These are phyloP conservation scores for Sycophaga agraensis DNA, from an alignment of 1,140 invertebrate genomes.

Conservation along the genomic window DNA sequence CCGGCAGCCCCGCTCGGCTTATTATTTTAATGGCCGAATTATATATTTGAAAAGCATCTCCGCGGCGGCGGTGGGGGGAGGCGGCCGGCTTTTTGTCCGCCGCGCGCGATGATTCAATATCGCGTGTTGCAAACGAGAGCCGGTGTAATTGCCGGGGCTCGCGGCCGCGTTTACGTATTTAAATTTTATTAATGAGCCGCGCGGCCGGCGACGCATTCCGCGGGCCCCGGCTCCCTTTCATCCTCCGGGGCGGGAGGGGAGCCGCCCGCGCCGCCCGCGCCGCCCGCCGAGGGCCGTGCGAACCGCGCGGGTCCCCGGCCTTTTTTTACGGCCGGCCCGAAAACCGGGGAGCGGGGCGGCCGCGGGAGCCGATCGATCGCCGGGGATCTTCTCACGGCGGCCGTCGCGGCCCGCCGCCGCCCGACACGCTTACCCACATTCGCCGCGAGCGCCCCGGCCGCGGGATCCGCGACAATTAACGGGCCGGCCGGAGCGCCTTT, in stretches of 20 bases:
- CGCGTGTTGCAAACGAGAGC: background rate
- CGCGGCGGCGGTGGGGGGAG: too few species aligned
- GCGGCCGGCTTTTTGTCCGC: background rate
- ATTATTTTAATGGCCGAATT: slow-evolving; percentile 26
- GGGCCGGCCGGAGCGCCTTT: background rate
- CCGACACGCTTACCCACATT: slow-evolving; percentile 30
- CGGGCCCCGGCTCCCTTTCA: too few species aligned
- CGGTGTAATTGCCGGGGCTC: too few species aligned
- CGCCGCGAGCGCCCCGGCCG: too few species aligned
- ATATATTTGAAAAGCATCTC: background rate
- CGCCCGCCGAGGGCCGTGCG: too few species aligned
- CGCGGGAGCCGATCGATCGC: too few species aligned
- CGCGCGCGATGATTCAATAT: background rate
- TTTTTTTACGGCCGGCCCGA: background rate
- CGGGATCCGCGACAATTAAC: background rate
- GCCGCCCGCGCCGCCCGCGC: background rate
- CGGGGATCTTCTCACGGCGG: too few species aligned
- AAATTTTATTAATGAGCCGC: too few species aligned
- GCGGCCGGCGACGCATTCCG: too few species aligned
- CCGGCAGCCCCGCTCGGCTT: background rate
- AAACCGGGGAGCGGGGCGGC: background rate
- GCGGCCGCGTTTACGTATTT: too few species aligned
- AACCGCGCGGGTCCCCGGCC: background rate
- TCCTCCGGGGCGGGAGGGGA: too few species aligned
- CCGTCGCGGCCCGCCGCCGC: background rate